These are phyloP conservation scores for Blennius ocellaris DNA, from an alignment of 2,113 vertebrate genomes.

Conservation along the genomic window DNA sequence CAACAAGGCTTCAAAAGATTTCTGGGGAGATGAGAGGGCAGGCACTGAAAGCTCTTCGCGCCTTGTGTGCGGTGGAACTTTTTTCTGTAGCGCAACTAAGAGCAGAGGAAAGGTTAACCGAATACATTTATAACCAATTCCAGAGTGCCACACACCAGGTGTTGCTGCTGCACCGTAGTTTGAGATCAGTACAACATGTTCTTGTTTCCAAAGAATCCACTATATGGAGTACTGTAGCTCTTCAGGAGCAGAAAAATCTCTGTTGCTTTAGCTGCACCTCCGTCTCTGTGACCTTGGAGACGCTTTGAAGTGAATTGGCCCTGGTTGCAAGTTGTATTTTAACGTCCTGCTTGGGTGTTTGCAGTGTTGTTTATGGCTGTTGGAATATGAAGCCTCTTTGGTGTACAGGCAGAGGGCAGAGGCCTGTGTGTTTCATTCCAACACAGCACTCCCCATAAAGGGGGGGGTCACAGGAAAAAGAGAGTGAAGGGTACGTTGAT, in stretches of 20 bases:
- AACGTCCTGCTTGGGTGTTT: constrained; percentile 58
- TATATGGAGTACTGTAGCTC: neutral
- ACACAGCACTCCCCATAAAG: constrained; percentile 22
- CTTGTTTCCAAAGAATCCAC: constrained; percentile 12
- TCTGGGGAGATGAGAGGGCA: constrained; percentile 33
- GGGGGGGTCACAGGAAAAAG: constrained; percentile 47
- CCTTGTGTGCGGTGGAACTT: constrained; percentile 36
- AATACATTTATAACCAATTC: constrained; percentile 38
- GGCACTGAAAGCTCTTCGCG: constrained; percentile 48
- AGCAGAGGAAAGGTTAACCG: constrained; percentile 38
- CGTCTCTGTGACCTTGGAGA: constrained; percentile 65
- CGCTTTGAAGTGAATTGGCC: constrained; percentile 66
- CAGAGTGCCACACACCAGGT: constrained; percentile 19
- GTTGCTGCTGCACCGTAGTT: constrained; percentile 16
- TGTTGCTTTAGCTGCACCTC: constrained; percentile 18
- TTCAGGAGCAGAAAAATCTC: neutral
- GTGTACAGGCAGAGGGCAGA: constrained; percentile 44
- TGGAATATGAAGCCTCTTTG: constrained; percentile 50
- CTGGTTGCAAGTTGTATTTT: constrained; percentile 60
- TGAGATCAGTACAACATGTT: constrained; percentile 34
- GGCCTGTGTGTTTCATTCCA: constrained; percentile 45
- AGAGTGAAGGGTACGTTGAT: constrained; percentile 40
- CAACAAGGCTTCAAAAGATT: constrained; percentile 64
- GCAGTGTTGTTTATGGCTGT: constrained; percentile 68
- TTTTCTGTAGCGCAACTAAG: constrained; percentile 4